phyloP scores from a whole-genome alignment of 2,888 invertebrate species.

The Leptinotarsa haldemani region DNA sequence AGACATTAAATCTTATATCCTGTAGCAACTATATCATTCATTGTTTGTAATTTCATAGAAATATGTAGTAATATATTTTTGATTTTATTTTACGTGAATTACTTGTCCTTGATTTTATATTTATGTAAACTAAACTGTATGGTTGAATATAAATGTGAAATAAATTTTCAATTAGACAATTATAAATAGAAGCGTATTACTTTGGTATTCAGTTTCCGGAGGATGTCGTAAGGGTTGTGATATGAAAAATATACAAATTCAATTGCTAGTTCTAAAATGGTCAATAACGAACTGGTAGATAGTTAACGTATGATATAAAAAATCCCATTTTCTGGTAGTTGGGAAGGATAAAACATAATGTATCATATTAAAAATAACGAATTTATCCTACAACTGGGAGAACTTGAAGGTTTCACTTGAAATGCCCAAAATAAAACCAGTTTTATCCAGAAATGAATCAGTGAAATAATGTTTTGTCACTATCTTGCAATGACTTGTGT shows the following conservation, averaged over 20 bases:
- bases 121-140: conserved; percentile 58
- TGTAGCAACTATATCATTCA: conserved; percentile 38
- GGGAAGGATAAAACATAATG: too few species aligned
- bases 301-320: background rate
- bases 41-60: conserved; percentile 56
- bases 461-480: too few species aligned
- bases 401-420: too few species aligned
- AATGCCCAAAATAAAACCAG: too few species aligned
- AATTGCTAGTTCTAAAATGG: too few species aligned
- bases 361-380: too few species aligned
- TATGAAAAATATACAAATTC: too few species aligned
- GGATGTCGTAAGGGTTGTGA: background rate
- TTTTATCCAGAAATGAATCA: too few species aligned
- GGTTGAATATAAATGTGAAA: conserved; percentile 58
- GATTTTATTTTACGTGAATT: conserved; percentile 50
- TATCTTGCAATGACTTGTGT: too few species aligned
- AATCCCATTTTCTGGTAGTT: background rate
- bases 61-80: conserved; percentile 56
- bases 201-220: conserved; percentile 26
- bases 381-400: too few species aligned
- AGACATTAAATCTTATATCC: conserved; percentile 23
- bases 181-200: conserved; percentile 29
- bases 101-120: conserved; percentile 56
- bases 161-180: conserved; percentile 55
- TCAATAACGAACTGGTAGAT: too few species aligned